Evolutionary conservation across 2,888 invertebrate genomes (phyloP).

Genomic region (Hirtodrosophila confusa): DNA sequence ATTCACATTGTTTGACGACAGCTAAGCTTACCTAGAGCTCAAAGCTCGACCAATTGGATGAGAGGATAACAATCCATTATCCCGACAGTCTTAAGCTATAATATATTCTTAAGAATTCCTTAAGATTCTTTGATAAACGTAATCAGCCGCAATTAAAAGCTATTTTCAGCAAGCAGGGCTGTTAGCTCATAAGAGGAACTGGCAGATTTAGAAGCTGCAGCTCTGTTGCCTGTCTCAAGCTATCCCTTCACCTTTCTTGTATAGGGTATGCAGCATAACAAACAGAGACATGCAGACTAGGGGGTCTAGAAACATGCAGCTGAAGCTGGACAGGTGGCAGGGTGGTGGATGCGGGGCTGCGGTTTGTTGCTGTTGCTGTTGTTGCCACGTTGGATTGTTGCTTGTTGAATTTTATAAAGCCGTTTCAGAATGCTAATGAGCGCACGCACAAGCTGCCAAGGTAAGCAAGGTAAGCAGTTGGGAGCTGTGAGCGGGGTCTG

Average conservation of each 20-base stretch:
- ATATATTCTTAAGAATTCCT: too few species aligned
- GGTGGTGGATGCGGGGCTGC: background rate
- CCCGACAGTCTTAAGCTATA: too few species aligned
- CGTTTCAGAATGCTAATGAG: slow-evolving; percentile 81
- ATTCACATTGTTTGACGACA: too few species aligned
- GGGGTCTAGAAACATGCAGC: slow-evolving; percentile 45
- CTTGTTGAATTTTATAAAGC: slow-evolving; percentile 80
- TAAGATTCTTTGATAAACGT: too few species aligned
- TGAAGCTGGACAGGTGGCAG: slow-evolving; percentile 22
- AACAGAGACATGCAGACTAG: slow-evolving; percentile 52
- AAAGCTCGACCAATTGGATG: too few species aligned
- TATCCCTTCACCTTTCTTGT: slow-evolving; percentile 6
- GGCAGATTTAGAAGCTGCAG: background rate
- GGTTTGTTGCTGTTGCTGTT: slow-evolving; percentile 31
- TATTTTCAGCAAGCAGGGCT: too few species aligned
- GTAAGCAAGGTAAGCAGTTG: slow-evolving; percentile 38
- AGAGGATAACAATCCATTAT: too few species aligned
- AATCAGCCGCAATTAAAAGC: too few species aligned
- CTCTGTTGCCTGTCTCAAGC: background rate
- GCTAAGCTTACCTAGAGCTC: too few species aligned
- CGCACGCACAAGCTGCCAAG: slow-evolving; percentile 77
- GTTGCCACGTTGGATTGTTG: slow-evolving; percentile 64
- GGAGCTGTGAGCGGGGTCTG: slow-evolving; percentile 15
- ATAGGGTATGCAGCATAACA: slow-evolving; percentile 45
- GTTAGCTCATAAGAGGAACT: too few species aligned